phyloP scores from a whole-genome alignment of 2,113 vertebrate species.

The Heloderma charlesbogerti region DNA sequence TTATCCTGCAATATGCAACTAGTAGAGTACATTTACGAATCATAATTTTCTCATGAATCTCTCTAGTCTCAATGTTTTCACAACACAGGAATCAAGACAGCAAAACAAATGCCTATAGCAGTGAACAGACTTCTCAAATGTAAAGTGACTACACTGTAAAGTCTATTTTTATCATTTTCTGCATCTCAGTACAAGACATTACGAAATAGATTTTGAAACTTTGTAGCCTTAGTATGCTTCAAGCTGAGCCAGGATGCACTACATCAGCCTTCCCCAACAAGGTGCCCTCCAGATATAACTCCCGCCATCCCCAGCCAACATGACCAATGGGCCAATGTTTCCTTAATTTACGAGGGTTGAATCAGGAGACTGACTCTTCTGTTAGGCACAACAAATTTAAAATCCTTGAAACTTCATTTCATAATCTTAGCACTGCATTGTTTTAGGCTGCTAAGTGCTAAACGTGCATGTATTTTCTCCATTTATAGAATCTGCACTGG shows the following conservation, averaged over 20 bases:
- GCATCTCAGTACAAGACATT: not conserved
- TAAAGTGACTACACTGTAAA: not conserved
- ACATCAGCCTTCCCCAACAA: too few relatives aligned
- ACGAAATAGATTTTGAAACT: not conserved
- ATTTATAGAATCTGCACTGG: not conserved
- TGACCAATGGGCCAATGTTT: too few relatives aligned
- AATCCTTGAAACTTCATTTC: too few relatives aligned
- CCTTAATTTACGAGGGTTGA: too few relatives aligned
- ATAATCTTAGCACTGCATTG: not conserved
- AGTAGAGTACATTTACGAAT: too few relatives aligned
- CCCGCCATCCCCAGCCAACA: too few relatives aligned
- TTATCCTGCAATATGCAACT: not conserved
- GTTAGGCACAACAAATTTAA: too few relatives aligned
- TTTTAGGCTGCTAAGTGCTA: not conserved
- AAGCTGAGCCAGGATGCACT: not conserved
- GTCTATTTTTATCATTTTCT: not conserved
- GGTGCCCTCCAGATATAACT: too few relatives aligned
- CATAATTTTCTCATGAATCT: not conserved
- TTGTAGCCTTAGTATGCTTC: not conserved
- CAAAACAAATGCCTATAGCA: not conserved
- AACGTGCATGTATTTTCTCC: not conserved
- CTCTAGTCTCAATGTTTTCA: not conserved
- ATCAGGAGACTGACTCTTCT: too few relatives aligned
- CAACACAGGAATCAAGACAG: not conserved
- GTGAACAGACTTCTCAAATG: not conserved